A percentile compares a stretch with the other conserved stretches of the same genome.
These are phyloP conservation scores for Centropyge bicolor DNA, from an alignment of 2,797 vertebrate genomes.

Conservation along the genomic window DNA sequence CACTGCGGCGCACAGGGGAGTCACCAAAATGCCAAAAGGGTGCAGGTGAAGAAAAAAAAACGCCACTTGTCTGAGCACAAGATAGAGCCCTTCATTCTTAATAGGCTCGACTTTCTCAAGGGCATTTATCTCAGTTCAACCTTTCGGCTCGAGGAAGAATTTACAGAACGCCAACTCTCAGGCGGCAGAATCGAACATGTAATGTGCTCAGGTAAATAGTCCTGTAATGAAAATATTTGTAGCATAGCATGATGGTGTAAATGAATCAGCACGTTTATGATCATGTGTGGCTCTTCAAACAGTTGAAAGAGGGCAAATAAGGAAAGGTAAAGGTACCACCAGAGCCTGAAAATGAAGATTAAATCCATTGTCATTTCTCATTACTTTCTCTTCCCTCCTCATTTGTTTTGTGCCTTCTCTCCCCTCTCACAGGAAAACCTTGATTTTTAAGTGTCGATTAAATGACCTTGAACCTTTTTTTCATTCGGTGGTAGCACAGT, in stretches of 20 bases:
- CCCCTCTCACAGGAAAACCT: constrained; percentile 14
- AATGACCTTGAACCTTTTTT: constrained; percentile 2
- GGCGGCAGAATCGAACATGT: constrained; percentile 30
- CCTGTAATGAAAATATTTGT: constrained; percentile 42
- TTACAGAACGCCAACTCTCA: constrained; percentile 41
- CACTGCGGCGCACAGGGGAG: not conserved
- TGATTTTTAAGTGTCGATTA: not conserved
- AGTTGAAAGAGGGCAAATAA: constrained; percentile 9
- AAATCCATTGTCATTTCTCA: constrained; percentile 80
- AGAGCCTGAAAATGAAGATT: constrained; percentile 25
- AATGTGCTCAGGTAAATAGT: constrained; percentile 33
- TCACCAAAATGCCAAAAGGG: constrained; percentile 48
- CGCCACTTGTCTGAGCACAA: constrained; percentile 8
- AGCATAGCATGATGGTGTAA: too few species aligned
- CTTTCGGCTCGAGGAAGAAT: constrained; percentile 44
- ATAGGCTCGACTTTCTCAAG: constrained; percentile 24
- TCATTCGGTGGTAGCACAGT: not conserved
- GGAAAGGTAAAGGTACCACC: not conserved
- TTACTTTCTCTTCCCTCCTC: constrained; percentile 52
- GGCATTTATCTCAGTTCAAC: constrained; percentile 50
- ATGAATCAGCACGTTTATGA: constrained; percentile 14
- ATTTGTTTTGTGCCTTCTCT: constrained; percentile 38
- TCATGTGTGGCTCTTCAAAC: constrained; percentile 29
- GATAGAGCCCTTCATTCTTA: constrained; percentile 37
- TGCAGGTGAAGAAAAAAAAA: constrained; percentile 36